These are phyloP conservation scores for Lampris megalopsis DNA, from an alignment of 2,113 vertebrate genomes.

Conservation along the genomic window DNA sequence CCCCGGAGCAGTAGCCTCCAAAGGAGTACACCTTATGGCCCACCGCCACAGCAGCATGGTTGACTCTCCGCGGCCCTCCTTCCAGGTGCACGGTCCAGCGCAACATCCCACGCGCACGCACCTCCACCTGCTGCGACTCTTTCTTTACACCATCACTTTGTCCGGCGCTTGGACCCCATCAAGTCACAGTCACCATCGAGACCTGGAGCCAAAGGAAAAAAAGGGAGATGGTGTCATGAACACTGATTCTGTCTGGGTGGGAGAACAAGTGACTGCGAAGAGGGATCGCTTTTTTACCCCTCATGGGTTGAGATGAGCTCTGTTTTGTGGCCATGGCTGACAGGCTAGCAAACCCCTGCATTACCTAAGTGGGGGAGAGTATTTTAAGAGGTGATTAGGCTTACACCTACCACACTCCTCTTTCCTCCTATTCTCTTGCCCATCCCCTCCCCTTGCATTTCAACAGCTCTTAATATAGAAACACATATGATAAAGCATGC, in stretches of 20 bases:
- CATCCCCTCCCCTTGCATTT: conserved; percentile 25
- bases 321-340: conserved; percentile 50
- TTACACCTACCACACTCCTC: conserved; percentile 50
- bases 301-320: conserved; percentile 30
- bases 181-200: conserved; percentile 41
- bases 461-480: conserved; percentile 32
- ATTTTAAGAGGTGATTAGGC: conserved; percentile 77
- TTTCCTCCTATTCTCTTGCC: conserved; percentile 46
- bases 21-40: conserved; percentile 98
- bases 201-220: conserved; percentile 41
- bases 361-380: conserved; percentile 62
- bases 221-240: not conserved
- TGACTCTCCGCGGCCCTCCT: conserved; percentile 97
- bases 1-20: conserved; percentile 97
- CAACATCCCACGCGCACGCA: conserved; percentile 89
- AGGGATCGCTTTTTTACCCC: conserved; percentile 34
- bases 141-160: conserved; percentile 77
- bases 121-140: conserved; percentile 33
- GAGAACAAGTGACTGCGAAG: conserved; percentile 31
- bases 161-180: conserved; percentile 45
- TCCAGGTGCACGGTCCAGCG: conserved; percentile 98
- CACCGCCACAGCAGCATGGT: conserved; percentile 97
- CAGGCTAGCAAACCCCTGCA: conserved; percentile 53
- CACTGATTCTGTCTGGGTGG: not conserved
- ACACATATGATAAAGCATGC: conserved; percentile 1